Base-by-base conservation (phyloP, 1,140 invertebrate genomes). In the Ganaspis sp. region DNA sequence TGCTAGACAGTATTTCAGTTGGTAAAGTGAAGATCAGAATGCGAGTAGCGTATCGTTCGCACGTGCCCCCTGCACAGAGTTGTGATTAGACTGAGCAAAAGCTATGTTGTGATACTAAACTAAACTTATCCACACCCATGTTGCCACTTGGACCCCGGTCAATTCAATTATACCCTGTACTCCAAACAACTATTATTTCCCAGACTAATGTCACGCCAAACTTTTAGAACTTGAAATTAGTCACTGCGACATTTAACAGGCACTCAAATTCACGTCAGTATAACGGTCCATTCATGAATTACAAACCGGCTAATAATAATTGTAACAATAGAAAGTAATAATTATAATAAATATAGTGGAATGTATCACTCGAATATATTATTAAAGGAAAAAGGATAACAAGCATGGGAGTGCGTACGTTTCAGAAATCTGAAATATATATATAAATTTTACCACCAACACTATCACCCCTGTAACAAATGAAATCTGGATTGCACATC, bases 41-140 rank as follows among this genome's bases (percentile, higher is more conserved):
- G 84, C 83, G 78, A 78, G 1, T 69, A 78, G 80, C 83, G 82
- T 84, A 79, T 73, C 72, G 49, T 69, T 70, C 75, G 81, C 79
- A 80, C 83, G 84, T 85, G 85, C 81, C 80, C 81, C 74, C 69
- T 70, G 75, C 75, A 78, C 77, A 69, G 70, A 80, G 74, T 84
- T 83, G 79, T 86, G 85, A 86, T 86, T 86, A 86, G 81, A 86
- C 78, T 78, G 79, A n/a, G n/a, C n/a, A n/a, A n/a, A n/a, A n/a
- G 64, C 74, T 54, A 64, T 76, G 78, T 5, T 11, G 58, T 79
- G 74, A 80, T 81, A 81, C 78, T 81, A 77, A 82, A 81, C 80
- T 77, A 77, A 81, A 84, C 83, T 84, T 82, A 82, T 80, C 77
- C 73, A 49, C 71, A 49, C 73, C 77, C 76, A 12, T 73, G 71